Percentiles rank a stretch among this genome's conserved stretches.
Evolutionary conservation across 1,140 invertebrate species (phyloP).

Genomic region (Drosophila ironensis): DNA sequence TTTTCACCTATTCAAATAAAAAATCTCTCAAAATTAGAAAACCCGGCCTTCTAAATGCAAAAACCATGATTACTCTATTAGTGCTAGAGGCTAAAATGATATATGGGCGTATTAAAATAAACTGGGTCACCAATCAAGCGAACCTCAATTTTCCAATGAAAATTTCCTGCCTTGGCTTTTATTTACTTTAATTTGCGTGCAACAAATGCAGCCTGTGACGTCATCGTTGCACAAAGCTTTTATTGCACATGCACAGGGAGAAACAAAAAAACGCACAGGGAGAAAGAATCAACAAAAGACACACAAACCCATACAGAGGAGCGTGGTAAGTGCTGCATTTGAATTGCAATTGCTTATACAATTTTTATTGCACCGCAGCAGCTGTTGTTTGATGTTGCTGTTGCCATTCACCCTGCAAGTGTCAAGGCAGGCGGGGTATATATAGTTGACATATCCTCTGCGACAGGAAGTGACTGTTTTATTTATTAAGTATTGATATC

Average conservation of each 20-base stretch:
- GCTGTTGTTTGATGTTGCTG: conserved; percentile 47
- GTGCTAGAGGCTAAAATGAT: too few relatives aligned
- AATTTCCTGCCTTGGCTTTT: too few relatives aligned
- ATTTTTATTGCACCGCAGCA: conserved; percentile 50
- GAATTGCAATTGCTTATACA: conserved; percentile 48
- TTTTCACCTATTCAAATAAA: too few relatives aligned
- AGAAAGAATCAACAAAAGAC: too few relatives aligned
- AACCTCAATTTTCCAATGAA: neutral
- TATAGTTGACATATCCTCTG: neutral
- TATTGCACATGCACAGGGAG: neutral
- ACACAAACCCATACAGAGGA: neutral
- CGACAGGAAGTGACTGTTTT: too few relatives aligned
- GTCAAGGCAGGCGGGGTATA: neutral
- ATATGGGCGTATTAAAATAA: too few relatives aligned
- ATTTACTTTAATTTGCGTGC: conserved; percentile 23
- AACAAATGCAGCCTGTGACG: conserved; percentile 71
- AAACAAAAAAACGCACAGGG: neutral
- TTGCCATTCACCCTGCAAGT: conserved; percentile 25
- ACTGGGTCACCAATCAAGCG: too few relatives aligned
- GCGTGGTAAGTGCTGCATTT: conserved; percentile 32
- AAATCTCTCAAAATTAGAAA: too few relatives aligned
- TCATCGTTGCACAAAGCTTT: conserved; percentile 45
- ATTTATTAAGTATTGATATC: too few relatives aligned
- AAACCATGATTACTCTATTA: too few relatives aligned
- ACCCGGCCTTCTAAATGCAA: too few relatives aligned